These are phyloP conservation scores for Coregonus clupeaformis DNA, from an alignment of 2,113 vertebrate genomes.

Conservation along the genomic window DNA sequence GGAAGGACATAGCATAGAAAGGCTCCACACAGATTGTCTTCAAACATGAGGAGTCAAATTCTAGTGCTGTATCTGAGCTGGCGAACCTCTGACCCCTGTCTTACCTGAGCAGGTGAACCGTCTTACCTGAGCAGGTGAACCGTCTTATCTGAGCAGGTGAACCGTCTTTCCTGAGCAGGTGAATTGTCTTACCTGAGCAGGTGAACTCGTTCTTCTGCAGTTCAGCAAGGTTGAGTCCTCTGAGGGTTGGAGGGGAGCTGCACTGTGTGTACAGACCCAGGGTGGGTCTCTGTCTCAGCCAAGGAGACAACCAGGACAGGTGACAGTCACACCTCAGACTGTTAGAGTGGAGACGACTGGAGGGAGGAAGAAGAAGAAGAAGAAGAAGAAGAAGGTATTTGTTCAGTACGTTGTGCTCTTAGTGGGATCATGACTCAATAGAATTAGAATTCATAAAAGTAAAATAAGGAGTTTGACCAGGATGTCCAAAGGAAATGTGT, in stretches of 20 bases:
- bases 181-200: constrained; percentile 77
- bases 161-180: too few relatives aligned
- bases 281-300: constrained; percentile 86
- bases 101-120: too few relatives aligned
- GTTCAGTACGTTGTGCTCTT: too few relatives aligned
- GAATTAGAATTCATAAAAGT: too few relatives aligned
- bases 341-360: constrained; percentile 90
- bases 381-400: too few relatives aligned
- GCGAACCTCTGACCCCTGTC: neutral
- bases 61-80: too few relatives aligned
- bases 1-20: too few relatives aligned
- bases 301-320: constrained; percentile 89
- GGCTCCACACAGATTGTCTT: too few relatives aligned
- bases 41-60: too few relatives aligned
- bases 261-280: constrained; percentile 93
- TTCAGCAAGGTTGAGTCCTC: constrained; percentile 87
- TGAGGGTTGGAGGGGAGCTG: constrained; percentile 76
- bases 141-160: neutral
- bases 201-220: constrained; percentile 87
- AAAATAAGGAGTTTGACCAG: too few relatives aligned
- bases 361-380: neutral
- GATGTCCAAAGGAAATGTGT: neutral
- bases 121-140: too few relatives aligned
- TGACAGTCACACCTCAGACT: constrained; percentile 89
- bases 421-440: too few relatives aligned